Evolutionary conservation across 2,888 invertebrate genomes (phyloP), one percentile per base, ranked within the genome.

Genomic region (Drepanosiphum platanoidis): DNA sequence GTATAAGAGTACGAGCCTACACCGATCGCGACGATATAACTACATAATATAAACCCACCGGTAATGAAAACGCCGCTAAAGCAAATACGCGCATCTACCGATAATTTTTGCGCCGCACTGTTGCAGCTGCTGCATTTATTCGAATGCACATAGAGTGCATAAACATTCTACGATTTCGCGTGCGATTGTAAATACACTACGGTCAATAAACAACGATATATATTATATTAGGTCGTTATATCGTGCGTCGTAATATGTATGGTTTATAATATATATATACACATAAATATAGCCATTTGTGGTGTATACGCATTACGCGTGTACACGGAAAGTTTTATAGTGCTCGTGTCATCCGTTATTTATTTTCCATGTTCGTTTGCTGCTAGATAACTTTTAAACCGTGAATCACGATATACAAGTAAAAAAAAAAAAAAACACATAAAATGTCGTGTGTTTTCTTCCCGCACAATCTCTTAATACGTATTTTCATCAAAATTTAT

Each of bases 341-440:
- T 58, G 36, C 34, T 75, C 39, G 18, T 39, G 58, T 81, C 71
- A 30, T 58, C 71, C 30, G 58, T 61, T 81, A 22, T 81, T 70
- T 80, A 80, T 70, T 80, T 81, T 71, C 36, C 58, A 58, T 58
- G 70, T 81, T 58, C 36, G 70, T 80, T 71, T 30, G n/a, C 39
- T 80, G 18, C 39, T 80, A 18, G 30, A 75, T 70, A 58, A 71
- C 70, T 70, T 81, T 81, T 71, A 42, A 81, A 58, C 81, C 81
- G 81, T 81, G 71, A 71, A 81, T 71, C 81, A 81, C 58, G 71
- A 80, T 71, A 71, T 58, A 71, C n/a, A n/a, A n/a, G n/a, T n/a
- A n/a, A n/a, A n/a, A n/a, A n/a, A n/a, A n/a, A 58, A 58, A 39
- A 81, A 71, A 81, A 70, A 34, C 30, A 42, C 42, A 52, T 70